A percentile compares a stretch with the other conserved stretches of the same genome.
These are phyloP conservation scores for Planiliza haematocheilus DNA, from an alignment of 2,113 vertebrate species.

Conservation along the genomic window DNA sequence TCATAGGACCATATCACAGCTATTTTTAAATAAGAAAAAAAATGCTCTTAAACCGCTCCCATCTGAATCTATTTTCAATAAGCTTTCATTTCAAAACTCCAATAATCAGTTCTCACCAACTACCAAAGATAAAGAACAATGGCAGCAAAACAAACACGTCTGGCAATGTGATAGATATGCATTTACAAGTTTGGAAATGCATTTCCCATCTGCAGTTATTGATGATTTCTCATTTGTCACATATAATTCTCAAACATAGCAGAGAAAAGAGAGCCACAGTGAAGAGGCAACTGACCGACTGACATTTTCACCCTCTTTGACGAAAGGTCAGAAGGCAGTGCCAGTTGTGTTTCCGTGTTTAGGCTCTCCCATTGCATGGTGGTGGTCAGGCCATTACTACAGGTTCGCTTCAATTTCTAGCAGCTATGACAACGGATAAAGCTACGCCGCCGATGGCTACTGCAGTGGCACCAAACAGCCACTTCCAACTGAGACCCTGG, in stretches of 20 bases:
- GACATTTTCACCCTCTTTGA: constrained; percentile 25
- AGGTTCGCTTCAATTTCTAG: constrained; percentile 88
- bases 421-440: constrained; percentile 95
- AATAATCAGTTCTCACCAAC: constrained; percentile 21
- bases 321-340: constrained; percentile 45
- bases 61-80: constrained; percentile 21
- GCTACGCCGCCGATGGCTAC: constrained; percentile 95
- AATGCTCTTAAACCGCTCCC: constrained; percentile 8
- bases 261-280: constrained; percentile 64
- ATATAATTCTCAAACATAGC: constrained; percentile 69
- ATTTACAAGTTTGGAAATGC: constrained; percentile 41
- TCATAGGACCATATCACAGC: constrained; percentile 38
- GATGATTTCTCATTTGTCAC: constrained; percentile 47
- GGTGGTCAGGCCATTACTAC: constrained; percentile 30
- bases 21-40: constrained; percentile 10
- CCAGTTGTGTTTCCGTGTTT: constrained; percentile 56
- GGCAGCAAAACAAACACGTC: constrained; percentile 54
- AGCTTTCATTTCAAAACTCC: constrained; percentile 14
- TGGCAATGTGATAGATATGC: constrained; percentile 49
- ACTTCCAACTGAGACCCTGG: constrained; percentile 92
- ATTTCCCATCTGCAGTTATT: constrained; percentile 50
- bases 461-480: constrained; percentile 95
- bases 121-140: constrained; percentile 41
- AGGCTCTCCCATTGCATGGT: constrained; percentile 26
- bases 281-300: constrained; percentile 39